A percentile compares a stretch with the other conserved stretches of the same genome.
These are phyloP conservation scores for Stomatorhinus ivindoensis DNA, from an alignment of 2,113 vertebrate genomes.

Conservation along the genomic window DNA sequence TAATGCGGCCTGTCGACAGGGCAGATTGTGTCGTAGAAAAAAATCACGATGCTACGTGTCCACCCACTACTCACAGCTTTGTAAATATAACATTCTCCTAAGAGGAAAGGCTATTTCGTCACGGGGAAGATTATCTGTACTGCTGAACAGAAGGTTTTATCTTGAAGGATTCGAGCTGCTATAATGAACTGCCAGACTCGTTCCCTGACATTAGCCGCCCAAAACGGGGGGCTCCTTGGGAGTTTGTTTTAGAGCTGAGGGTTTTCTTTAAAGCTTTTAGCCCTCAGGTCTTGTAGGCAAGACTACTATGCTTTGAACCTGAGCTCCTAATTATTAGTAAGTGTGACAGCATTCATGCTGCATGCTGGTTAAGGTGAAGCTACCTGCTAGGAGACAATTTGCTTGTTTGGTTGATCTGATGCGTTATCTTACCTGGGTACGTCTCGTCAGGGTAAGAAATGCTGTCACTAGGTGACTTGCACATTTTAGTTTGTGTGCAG, in stretches of 20 bases:
- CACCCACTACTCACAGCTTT: not conserved
- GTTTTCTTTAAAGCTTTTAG: not conserved
- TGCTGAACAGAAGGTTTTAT: conserved; percentile 1
- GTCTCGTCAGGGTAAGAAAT: not conserved
- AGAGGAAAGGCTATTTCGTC: not conserved
- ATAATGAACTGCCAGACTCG: not conserved
- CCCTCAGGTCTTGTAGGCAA: not conserved
- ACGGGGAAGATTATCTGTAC: conserved; percentile 6
- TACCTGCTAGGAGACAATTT: not conserved
- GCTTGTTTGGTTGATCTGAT: not conserved
- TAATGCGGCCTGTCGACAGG: not conserved
- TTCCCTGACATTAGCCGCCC: not conserved
- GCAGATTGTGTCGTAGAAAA: not conserved
- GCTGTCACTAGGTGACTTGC: not conserved
- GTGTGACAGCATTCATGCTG: not conserved
- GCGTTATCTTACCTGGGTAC: not conserved
- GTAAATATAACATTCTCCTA: not conserved
- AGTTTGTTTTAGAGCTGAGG: not conserved
- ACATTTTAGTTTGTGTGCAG: not conserved
- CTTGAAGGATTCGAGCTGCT: not conserved
- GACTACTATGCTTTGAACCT: not conserved
- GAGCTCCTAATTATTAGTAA: not conserved
- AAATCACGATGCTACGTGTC: not conserved
- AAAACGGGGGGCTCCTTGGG: not conserved
- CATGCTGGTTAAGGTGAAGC: not conserved